phyloP scores from a whole-genome alignment of 2,797 vertebrate genomes.

The Mastacembelus armatus region DNA sequence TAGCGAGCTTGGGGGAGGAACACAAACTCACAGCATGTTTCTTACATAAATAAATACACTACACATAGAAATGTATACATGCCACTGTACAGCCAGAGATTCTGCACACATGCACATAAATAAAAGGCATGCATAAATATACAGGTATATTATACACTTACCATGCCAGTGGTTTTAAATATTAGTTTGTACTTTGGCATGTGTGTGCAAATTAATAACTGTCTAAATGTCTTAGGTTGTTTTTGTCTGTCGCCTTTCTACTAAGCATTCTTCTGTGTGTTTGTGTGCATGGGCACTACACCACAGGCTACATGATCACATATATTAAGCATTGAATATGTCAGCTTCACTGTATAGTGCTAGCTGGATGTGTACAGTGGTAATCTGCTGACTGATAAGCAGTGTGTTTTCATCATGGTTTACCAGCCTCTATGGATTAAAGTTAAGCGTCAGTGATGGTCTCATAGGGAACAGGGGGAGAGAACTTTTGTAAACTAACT shows the following conservation, averaged over 20 bases:
- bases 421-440: conserved; percentile 42
- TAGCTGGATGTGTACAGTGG: neutral
- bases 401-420: conserved; percentile 31
- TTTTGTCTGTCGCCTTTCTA: neutral
- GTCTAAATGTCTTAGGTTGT: neutral
- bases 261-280: neutral
- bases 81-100: conserved; percentile 40
- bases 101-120: neutral
- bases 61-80: conserved; percentile 29
- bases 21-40: conserved; percentile 33
- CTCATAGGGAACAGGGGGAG: conserved; percentile 17
- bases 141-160: neutral
- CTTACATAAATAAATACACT: conserved; percentile 5
- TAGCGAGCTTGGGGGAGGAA: conserved; percentile 31
- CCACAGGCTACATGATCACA: conserved; percentile 25
- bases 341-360: conserved; percentile 8
- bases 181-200: conserved; percentile 6
- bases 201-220: no score
- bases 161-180: neutral
- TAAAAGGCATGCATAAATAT: neutral
- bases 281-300: conserved; percentile 3
- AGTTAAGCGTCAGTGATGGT: conserved; percentile 31
- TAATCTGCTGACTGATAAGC: conserved; percentile 22
- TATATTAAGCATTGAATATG: conserved; percentile 35
- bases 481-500: conserved; percentile 21